phyloP scores from a whole-genome alignment of 1,140 invertebrate genomes.

The Drosophila seguyi region DNA sequence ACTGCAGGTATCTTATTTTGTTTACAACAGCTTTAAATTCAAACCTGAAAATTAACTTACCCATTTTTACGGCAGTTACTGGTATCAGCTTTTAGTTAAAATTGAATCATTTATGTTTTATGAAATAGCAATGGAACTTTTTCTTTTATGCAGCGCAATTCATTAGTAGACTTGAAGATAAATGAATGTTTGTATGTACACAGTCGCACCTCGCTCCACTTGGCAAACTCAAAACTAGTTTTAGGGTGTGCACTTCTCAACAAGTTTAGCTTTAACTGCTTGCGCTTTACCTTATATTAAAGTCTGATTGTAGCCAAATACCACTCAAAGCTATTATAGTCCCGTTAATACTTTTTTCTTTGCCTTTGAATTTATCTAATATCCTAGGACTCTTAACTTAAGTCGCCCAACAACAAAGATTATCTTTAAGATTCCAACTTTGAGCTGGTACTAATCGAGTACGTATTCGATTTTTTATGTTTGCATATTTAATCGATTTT shows the following conservation, averaged over 20 bases:
- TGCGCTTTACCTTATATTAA: not conserved
- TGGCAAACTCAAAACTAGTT: constrained; percentile 43
- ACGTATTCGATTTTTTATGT: not conserved
- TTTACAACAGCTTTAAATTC: not conserved
- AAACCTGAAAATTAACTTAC: constrained; percentile 10
- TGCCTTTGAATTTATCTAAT: not conserved
- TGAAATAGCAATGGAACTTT: constrained; percentile 15
- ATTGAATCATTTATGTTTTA: constrained; percentile 29
- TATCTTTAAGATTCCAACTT: constrained; percentile 24
- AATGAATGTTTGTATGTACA: constrained; percentile 27
- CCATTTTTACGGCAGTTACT: constrained; percentile 31
- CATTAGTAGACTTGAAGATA: constrained; percentile 15
- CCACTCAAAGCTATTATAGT: not conserved
- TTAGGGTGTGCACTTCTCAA: constrained; percentile 34
- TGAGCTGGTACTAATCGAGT: not conserved
- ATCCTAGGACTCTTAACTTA: constrained; percentile 2
- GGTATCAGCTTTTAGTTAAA: constrained; percentile 1
- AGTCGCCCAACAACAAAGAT: constrained; percentile 27
- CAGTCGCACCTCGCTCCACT: constrained; percentile 22
- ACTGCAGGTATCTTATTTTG: not conserved
- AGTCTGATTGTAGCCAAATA: not conserved
- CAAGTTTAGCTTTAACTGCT: constrained; percentile 1
- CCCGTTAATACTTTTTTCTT: constrained; percentile 1
- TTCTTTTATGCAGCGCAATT: constrained; percentile 26
- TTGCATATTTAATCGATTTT: not conserved